Evolutionary conservation across 23 tunicate species (phyloP).

Genomic region (Clavelina lepadiformis): DNA sequence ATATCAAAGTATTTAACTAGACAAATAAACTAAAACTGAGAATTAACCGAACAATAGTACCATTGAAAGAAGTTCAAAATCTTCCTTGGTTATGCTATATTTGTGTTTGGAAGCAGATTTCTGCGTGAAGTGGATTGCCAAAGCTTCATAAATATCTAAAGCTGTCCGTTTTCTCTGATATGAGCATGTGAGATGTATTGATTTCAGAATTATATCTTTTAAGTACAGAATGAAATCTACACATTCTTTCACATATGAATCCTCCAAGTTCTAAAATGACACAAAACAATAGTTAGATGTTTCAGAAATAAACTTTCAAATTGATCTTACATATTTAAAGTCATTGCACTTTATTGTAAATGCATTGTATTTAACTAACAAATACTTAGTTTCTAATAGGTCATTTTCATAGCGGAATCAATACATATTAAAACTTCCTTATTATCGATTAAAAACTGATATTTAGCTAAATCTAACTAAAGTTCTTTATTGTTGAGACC

Average conservation of each 20-base stretch:
- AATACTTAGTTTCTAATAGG: no score
- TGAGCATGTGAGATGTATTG: conserved; percentile 23
- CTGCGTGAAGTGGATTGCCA: conserved; percentile 15
- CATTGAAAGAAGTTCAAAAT: not conserved
- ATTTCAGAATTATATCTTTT: conserved; percentile 6
- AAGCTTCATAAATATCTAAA: conserved; percentile 9
- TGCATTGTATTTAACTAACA: no score
- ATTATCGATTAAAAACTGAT: no score
- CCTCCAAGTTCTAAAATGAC: conserved; percentile 1
- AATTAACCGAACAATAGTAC: not conserved
- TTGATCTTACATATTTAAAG: no score
- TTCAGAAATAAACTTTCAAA: no score
- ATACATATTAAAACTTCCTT: no score
- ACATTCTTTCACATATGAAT: conserved; percentile 1
- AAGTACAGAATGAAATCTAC: conserved; percentile 9
- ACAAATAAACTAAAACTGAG: not conserved
- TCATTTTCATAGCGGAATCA: no score
- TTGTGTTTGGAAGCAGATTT: not conserved
- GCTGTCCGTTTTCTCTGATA: conserved; percentile 69
- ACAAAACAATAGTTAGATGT: not conserved
- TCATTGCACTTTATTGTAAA: no score
- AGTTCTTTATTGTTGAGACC: no score
- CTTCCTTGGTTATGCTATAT: not conserved
- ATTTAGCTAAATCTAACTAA: no score
- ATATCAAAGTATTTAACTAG: no score